Conservation (phyloP, 2,888 invertebrate genomes). For the Meganola albula region DNA sequence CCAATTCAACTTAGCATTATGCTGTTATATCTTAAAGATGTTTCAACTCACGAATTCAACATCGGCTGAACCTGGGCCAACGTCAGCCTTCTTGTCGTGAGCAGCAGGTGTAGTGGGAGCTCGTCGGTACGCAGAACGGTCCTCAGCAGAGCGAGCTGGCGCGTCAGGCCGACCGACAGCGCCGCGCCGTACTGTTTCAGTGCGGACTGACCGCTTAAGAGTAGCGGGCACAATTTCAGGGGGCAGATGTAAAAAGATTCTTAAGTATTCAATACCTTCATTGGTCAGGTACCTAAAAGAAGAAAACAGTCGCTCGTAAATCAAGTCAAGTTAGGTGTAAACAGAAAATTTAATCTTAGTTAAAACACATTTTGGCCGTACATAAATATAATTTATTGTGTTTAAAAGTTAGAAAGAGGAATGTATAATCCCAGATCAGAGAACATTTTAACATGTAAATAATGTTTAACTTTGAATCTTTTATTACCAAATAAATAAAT, state of each 20-base stretch:
- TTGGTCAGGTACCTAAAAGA: conserved; percentile 92
- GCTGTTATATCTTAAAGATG: conserved; percentile 1
- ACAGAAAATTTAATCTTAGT: no score
- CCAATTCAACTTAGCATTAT: not conserved
- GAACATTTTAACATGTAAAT: no score
- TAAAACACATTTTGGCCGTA: no score
- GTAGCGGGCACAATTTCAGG: conserved; percentile 99
- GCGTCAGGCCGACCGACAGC: conserved; percentile 82
- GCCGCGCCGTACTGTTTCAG: conserved; percentile 90
- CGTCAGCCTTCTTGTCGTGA: conserved; percentile 96
- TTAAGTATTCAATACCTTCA: conserved; percentile 97
- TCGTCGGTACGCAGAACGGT: conserved; percentile 89
- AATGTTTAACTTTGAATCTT: no score
- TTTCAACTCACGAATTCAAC: conserved; percentile 87
- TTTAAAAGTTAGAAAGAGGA: no score
- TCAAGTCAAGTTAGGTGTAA: no score
- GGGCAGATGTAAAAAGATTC: conserved; percentile 96
- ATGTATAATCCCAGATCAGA: no score
- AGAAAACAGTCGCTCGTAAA: not conserved
- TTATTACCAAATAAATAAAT: no score
- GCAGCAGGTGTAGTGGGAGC: conserved; percentile 80
- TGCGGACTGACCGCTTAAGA: conserved; percentile 91
- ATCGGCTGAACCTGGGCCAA: conserved; percentile 94
- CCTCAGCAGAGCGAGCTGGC: conserved; percentile 87
- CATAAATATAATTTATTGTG: no score